Evolutionary conservation across 1,140 invertebrate genomes (phyloP).

Genomic region (Anoplophora glabripennis): DNA sequence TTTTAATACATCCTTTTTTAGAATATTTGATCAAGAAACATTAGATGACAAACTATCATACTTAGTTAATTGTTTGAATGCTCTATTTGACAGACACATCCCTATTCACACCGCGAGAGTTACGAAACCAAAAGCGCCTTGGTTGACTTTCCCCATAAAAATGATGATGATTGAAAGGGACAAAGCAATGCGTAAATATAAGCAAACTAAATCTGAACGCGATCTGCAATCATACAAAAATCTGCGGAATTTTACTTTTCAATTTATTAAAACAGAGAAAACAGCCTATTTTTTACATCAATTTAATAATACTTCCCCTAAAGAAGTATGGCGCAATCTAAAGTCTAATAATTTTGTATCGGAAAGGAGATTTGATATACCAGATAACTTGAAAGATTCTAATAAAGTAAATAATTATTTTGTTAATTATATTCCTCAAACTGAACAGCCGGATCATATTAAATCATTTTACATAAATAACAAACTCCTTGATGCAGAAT

Average conservation of each 20-base stretch:
- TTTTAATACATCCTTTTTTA: no score
- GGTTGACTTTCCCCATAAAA: constrained; percentile 8
- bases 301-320: constrained; percentile 5
- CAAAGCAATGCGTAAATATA: constrained; percentile 5
- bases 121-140: constrained; percentile 13
- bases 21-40: no score
- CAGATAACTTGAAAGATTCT: no score
- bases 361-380: no score
- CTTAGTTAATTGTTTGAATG: neutral
- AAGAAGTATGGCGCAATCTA: neutral
- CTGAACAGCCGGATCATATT: neutral
- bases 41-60: no score
- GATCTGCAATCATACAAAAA: constrained; percentile 9
- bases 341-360: neutral
- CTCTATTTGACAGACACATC: constrained; percentile 3
- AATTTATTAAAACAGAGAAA: constrained; percentile 9
- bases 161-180: constrained; percentile 10
- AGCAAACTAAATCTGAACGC: neutral
- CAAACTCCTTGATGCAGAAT: neutral
- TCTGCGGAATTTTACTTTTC: constrained; percentile 8
- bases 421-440: neutral
- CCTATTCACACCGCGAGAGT: neutral
- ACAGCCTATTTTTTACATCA: constrained; percentile 8
- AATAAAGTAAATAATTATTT: neutral
- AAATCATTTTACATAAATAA: neutral